Evolutionary conservation across 2,888 invertebrate genomes (phyloP), one percentile per base, ranked within the genome.

Genomic region (Anaspis maculata): DNA sequence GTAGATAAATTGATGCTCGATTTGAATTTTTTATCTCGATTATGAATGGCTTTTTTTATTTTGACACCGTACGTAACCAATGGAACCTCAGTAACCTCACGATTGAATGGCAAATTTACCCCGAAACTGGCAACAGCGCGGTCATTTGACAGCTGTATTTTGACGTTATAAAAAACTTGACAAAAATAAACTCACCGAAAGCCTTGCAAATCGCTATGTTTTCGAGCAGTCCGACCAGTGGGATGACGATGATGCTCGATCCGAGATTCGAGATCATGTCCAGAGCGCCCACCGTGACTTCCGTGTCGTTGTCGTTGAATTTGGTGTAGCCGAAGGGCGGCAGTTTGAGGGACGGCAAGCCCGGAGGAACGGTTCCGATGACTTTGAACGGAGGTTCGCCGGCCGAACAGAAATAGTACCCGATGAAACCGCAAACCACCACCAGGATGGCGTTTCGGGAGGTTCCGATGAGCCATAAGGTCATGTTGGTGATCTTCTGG

Each of bases 191-290:
- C 74, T 72, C 64, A 83, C 85, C 80, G 62, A 94, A 92, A 14
- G 90, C 89, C 69, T 92, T 94, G 66, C 90, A 92, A 50, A 94
- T 89, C 11, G 94, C 87, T 47, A 94, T 87, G 54, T 87, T 85
- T 62, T 94, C 94, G 64, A 95, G 76, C 21, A 94, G 69, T 11
- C 86, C 85, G 51, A 94, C 80, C 15, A 95, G 68, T 1, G 94
- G 91, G 29, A 94, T 76, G 13, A 94, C 88, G 32, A 86, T 69
- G 30, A 94, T 69, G 14, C 90, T 91, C 16, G 86, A 82, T 28
- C 90, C 88, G 57, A 94, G 72, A 62, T 83, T 77, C 39, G 81
- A 72, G 28, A 82, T 69, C 79, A 89, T 86, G 25, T 85, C 79
- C 11, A 75, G 48, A 59, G 87, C 83, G 45, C 59, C 56, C 41